Conservation (phyloP, 2,888 invertebrate species). For the Perizoma flavofasciatum region DNA sequence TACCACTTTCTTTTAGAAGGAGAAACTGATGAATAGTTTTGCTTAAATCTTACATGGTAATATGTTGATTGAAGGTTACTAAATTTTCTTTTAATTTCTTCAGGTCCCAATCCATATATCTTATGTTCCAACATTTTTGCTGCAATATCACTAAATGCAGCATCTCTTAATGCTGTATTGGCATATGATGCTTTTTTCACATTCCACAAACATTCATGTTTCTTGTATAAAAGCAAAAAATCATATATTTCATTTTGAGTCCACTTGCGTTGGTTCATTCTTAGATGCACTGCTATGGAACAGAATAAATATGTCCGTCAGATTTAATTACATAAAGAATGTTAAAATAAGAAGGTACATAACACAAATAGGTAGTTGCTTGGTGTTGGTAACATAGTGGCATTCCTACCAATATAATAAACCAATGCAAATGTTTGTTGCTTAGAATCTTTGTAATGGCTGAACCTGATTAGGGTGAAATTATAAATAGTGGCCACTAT, state of each 20-base stretch:
- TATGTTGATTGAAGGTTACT: not conserved
- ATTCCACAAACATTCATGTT: constrained; percentile 24
- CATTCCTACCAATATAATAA: too few species aligned
- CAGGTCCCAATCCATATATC: not conserved
- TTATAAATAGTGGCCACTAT: too few species aligned
- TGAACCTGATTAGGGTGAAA: too few species aligned
- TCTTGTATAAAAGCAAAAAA: constrained; percentile 14
- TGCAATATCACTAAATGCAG: constrained; percentile 14
- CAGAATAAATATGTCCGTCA: too few species aligned
- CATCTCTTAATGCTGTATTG: not conserved
- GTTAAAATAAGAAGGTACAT: too few species aligned
- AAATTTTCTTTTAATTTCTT: constrained; percentile 12
- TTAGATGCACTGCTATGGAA: not conserved
- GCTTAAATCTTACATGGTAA: not conserved
- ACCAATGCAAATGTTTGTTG: too few species aligned
- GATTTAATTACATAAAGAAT: too few species aligned
- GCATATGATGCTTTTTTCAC: not conserved
- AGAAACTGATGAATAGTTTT: not conserved
- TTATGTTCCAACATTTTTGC: constrained; percentile 9
- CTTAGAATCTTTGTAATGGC: too few species aligned
- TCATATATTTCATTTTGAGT: not conserved
- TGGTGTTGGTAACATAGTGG: too few species aligned
- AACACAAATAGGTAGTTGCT: too few species aligned
- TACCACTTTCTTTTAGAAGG: constrained; percentile 16
- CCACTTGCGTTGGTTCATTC: constrained; percentile 13